A percentile compares a stretch with the other conserved stretches of the same genome.
Conservation (phyloP, 2,797 vertebrate genomes). For the Acanthiza pusilla region DNA sequence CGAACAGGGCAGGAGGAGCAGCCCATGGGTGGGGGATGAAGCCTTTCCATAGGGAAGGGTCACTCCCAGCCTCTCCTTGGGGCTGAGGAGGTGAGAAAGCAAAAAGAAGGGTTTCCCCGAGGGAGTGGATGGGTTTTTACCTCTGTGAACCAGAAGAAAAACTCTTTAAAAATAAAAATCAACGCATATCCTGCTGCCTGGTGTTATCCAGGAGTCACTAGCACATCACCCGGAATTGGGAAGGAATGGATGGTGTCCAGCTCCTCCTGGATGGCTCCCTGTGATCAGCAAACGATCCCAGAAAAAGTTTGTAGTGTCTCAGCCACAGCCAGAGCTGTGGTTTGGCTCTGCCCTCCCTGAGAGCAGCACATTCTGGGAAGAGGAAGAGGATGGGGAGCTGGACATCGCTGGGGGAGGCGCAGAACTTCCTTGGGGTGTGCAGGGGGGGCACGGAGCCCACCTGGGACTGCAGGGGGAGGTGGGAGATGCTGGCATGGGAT, state of each 20-base stretch:
- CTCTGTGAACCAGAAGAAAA: not conserved
- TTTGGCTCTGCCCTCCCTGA: not conserved
- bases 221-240: conserved; percentile 35
- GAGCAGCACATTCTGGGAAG: not conserved
- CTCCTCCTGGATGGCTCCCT: not conserved
- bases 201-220: conserved; percentile 39
- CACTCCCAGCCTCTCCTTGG: not conserved
- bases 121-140: not conserved
- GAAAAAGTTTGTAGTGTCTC: not conserved
- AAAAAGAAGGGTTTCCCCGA: not conserved
- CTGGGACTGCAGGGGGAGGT: not conserved
- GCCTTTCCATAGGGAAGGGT: fast-evolving
- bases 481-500: not conserved
- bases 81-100: not conserved
- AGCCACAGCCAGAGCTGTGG: not conserved
- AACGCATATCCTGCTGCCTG: not conserved
- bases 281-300: conserved; percentile 14
- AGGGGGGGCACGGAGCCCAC: fast-evolving
- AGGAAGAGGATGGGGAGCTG: not conserved
- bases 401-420: not conserved
- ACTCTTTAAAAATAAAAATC: not conserved
- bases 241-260: conserved; percentile 49
- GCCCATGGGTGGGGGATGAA: not conserved
- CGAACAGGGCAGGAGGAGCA: not conserved
- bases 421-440: fast-evolving